These are phyloP conservation scores for Phaetusa simplex DNA, from an alignment of 2,113 vertebrate genomes.

Conservation along the genomic window DNA sequence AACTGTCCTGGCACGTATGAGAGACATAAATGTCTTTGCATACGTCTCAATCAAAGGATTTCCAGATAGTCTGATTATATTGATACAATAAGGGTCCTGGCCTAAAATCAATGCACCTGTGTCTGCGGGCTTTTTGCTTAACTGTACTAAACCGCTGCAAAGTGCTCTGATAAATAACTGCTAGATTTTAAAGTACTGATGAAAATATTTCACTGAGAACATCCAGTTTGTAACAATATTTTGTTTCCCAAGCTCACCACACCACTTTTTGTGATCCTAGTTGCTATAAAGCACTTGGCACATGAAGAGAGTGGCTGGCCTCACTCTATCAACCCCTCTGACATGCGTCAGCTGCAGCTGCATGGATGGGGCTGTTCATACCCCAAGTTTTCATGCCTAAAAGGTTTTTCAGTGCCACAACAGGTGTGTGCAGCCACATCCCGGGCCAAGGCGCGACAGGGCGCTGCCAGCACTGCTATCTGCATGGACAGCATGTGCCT, in stretches of 20 bases:
- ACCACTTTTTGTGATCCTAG: background rate
- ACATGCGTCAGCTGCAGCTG: background rate
- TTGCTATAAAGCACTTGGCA: background rate
- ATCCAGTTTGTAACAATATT: background rate
- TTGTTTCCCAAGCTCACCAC: background rate
- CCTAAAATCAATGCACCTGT: background rate
- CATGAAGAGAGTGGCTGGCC: rapidly evolving
- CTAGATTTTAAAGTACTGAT: background rate
- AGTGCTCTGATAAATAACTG: background rate
- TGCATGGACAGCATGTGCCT: rapidly evolving
- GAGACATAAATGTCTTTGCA: background rate
- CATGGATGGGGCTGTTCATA: rapidly evolving
- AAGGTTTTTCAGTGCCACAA: rapidly evolving
- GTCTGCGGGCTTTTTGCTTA: background rate
- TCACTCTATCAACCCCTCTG: background rate
- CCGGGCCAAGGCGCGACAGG: background rate
- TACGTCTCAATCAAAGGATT: background rate
- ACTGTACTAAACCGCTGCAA: background rate
- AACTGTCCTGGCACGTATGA: background rate
- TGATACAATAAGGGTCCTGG: background rate
- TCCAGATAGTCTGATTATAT: background rate
- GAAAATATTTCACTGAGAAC: background rate
- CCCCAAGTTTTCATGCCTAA: background rate
- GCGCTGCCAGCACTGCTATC: background rate
- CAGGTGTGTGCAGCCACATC: background rate